Percentiles rank a stretch among this genome's conserved stretches.
These are phyloP conservation scores for Archilochus colubris DNA, from an alignment of 2,113 vertebrate genomes.

Conservation along the genomic window DNA sequence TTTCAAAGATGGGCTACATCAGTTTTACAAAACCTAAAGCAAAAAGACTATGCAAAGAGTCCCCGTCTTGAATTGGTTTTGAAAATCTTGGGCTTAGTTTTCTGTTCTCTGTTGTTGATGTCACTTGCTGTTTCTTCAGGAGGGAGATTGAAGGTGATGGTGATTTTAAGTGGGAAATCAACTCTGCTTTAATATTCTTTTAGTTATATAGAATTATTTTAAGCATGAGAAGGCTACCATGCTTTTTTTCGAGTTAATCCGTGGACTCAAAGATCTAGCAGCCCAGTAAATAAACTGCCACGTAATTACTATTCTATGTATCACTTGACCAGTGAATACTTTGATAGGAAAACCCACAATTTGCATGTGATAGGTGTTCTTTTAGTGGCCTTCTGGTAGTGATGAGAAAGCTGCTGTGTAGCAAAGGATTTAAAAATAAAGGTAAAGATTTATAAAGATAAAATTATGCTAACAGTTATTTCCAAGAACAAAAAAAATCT, in stretches of 20 bases:
- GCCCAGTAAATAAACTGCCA: background rate
- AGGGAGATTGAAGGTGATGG: background rate
- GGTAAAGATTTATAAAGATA: background rate
- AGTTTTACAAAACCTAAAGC: background rate
- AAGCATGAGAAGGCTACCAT: background rate
- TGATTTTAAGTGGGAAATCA: background rate
- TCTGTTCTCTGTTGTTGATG: background rate
- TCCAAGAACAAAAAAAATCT: background rate
- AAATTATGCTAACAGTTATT: background rate
- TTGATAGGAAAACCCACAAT: background rate
- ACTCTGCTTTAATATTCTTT: background rate
- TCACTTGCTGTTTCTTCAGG: background rate
- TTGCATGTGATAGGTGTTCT: accelerated
- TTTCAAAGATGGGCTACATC: background rate
- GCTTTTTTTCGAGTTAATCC: background rate
- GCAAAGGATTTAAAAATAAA: background rate
- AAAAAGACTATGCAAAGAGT: background rate
- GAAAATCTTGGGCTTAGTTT: background rate
- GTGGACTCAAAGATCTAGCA: background rate
- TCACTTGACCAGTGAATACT: background rate
- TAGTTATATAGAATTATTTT: background rate
- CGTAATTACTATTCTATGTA: background rate
- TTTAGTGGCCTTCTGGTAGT: background rate
- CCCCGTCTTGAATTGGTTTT: background rate
- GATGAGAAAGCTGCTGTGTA: background rate